These are phyloP conservation scores for Cercopithecus mitis DNA, from an alignment of 2,797 vertebrate genomes.

Conservation along the genomic window DNA sequence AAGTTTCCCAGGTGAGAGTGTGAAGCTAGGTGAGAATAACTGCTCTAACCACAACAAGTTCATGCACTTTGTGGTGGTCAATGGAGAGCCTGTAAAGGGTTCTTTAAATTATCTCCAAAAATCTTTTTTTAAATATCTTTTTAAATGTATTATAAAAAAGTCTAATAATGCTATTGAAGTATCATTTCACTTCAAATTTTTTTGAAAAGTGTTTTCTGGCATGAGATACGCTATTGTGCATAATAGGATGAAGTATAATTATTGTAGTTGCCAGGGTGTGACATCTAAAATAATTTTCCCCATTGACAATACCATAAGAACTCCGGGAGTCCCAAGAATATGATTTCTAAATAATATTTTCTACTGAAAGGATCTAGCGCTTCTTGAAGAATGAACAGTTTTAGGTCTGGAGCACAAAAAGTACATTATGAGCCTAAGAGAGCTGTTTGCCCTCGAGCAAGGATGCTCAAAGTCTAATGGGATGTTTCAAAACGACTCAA, in stretches of 20 bases:
- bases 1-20: not conserved
- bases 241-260: not conserved
- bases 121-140: not conserved
- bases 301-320: not conserved
- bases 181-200: not conserved
- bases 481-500: not conserved
- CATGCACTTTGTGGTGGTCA: not conserved
- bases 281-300: not conserved
- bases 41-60: not conserved
- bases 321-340: not conserved
- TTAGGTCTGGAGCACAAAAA: not conserved
- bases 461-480: not conserved
- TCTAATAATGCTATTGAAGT: conserved; percentile 12
- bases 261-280: not conserved
- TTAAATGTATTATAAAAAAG: not conserved
- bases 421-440: not conserved
- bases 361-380: not conserved
- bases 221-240: not conserved
- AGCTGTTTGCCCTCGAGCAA: not conserved
- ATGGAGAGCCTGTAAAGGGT: not conserved
- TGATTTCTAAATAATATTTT: conserved; percentile 7
- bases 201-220: not conserved
- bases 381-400: conserved; percentile 6
- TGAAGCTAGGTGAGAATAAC: not conserved
- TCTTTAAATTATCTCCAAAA: conserved; percentile 8